Evolutionary conservation across 2,113 vertebrate genomes (phyloP), one percentile per base, ranked within the genome.

Genomic region (Ctenodactylus gundi): DNA sequence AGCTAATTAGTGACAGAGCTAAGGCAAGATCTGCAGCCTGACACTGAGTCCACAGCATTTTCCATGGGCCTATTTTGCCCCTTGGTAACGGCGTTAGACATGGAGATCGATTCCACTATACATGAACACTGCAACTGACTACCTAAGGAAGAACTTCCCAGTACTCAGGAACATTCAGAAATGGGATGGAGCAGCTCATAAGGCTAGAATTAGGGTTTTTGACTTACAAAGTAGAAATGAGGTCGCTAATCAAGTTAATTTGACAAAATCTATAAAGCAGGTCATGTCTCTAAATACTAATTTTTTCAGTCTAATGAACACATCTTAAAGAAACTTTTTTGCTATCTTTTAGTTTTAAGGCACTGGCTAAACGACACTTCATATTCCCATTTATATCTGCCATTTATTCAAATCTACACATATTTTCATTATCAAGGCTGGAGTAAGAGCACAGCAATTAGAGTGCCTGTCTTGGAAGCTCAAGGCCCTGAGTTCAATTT

Each of bases 151-250:
- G 36, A 85, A 46, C 27, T 78, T 60, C 65, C 6, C 3, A 76
- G 68, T 44, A 81, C 88, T 44, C 12, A 49, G 36, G 80, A 64
- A 73, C 51, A 73, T 62, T 90, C 44, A 78, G 86, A 81, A 84
- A 85, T 23, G 25, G 65, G 77, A 88, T 3, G 27, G 86, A 75
- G 39, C 67, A 20, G 6, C 51, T 75, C 31, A 39, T 1, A 2
- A 58, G 31, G n/a, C 39, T 60, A 53, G 11, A 94, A n/a, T 70
- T 27, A 55, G 57, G 44, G 31, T n/a, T 82, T 95, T n/a, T 76
- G 23, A 83, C 83, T 60, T 62, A 87, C 4, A 64, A 81, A 95
- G 73, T 57, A 91, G n/a, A 83, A 81, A 87, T 62, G 31, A 82
- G 18, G 34, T 68, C 4, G 27, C 73, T 41, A 62, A 91, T 70